phyloP scores from a whole-genome alignment of 2,113 vertebrate genomes.

The Microtus pennsylvanicus region DNA sequence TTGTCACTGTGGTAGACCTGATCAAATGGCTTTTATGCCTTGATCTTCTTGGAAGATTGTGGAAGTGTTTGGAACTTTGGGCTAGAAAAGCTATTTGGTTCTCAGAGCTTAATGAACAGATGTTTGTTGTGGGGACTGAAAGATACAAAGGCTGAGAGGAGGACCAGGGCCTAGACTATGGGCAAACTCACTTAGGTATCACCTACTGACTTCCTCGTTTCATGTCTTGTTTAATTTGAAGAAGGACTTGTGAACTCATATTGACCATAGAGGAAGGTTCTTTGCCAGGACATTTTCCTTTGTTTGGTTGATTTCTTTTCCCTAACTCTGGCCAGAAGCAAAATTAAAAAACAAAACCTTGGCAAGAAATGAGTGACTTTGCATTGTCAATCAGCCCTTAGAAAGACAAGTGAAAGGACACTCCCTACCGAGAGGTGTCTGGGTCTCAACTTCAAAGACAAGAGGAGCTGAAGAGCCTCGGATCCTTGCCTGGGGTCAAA shows the following conservation, averaged over 20 bases:
- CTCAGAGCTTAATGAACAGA: not conserved
- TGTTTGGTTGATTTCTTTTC: not conserved
- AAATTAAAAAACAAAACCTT: constrained; percentile 1
- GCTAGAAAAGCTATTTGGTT: not conserved
- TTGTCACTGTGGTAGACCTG: not conserved
- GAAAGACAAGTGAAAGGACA: not conserved
- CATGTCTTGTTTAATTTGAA: not conserved
- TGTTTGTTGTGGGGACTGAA: not conserved
- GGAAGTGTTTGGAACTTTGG: not conserved
- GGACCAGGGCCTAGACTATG: too few relatives aligned
- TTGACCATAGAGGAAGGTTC: not conserved
- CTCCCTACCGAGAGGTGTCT: not conserved
- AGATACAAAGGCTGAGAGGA: not conserved
- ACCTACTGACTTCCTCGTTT: not conserved
- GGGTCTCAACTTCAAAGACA: constrained; percentile 55
- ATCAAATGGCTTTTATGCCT: not conserved
- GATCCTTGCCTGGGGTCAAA: not conserved
- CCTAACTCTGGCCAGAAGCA: constrained; percentile 32
- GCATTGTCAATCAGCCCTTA: not conserved
- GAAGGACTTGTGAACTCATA: not conserved
- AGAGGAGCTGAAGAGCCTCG: not conserved
- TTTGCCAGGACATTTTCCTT: not conserved
- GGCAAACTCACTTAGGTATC: accelerated
- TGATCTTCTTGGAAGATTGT: not conserved
- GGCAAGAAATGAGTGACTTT: constrained; percentile 54